Conservation (phyloP, 2,113 vertebrate species). For the Cynocephalus volans region DNA sequence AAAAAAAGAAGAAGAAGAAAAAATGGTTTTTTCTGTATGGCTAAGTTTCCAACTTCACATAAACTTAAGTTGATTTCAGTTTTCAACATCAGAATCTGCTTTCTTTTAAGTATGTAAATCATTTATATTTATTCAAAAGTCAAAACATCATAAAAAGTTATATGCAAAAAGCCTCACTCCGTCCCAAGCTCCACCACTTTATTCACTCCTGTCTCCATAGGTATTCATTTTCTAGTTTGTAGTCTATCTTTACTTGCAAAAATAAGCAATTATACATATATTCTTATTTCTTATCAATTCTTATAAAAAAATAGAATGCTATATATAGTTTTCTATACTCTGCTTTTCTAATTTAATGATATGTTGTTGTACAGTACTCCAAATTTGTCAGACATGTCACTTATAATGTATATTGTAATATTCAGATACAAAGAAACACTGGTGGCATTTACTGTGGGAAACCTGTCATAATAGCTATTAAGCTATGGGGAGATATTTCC, state of each 20-base stretch:
- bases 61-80: neutral
- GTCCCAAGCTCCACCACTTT: too few species aligned
- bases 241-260: neutral
- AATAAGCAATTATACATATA: neutral
- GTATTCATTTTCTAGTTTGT: neutral
- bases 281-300: neutral
- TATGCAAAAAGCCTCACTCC: neutral
- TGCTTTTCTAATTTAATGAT: neutral
- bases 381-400: neutral
- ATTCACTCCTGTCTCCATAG: neutral
- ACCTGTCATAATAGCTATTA: neutral
- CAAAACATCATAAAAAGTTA: neutral
- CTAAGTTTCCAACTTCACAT: neutral
- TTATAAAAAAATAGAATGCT: neutral
- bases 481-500: neutral
- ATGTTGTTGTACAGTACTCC: neutral
- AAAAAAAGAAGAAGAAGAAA: too few species aligned
- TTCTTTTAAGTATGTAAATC: neutral
- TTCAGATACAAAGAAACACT: neutral
- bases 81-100: slow-evolving; percentile 6
- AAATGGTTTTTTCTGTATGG: neutral
- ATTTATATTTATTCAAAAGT: neutral
- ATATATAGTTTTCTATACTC: neutral
- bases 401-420: neutral
- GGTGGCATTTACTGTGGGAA: neutral